Conservation (phyloP, 37 sponge, comb jelly and placozoan species). For the Ephydatia muelleri region DNA sequence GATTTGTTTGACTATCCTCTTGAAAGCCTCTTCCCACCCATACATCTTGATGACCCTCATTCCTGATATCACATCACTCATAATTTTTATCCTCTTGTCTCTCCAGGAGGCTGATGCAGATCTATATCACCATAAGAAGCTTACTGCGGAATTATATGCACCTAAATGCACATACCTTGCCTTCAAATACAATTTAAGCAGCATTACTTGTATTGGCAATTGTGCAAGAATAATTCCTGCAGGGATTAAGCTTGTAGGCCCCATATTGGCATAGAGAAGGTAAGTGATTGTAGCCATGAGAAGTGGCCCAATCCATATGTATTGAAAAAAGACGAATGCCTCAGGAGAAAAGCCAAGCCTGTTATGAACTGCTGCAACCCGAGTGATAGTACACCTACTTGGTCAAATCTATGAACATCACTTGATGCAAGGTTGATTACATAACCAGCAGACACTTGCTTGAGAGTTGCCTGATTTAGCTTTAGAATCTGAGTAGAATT, state of each 20-base stretch:
- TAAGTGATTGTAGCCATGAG: conserved; percentile 46
- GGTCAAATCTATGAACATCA: conserved; percentile 80
- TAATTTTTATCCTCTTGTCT: not conserved
- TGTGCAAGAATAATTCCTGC: conserved; percentile 23
- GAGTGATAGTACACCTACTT: conserved; percentile 19
- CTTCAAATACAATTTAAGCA: not conserved
- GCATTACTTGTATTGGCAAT: conserved; percentile 28
- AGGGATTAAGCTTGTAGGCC: conserved; percentile 22
- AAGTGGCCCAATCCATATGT: conserved; percentile 50
- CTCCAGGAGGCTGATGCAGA: too few relatives aligned
- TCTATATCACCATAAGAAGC: not conserved
- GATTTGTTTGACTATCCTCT: not conserved
- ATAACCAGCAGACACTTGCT: conserved; percentile 52
- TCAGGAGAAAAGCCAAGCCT: not conserved
- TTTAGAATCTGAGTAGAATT: conserved; percentile 33
- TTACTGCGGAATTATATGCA: not conserved
- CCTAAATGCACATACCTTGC: not conserved
- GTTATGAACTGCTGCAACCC: too few relatives aligned
- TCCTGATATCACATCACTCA: not conserved
- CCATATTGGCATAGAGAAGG: conserved; percentile 58
- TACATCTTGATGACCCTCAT: not conserved
- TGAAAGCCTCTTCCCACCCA: not conserved
- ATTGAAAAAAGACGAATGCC: conserved; percentile 56
- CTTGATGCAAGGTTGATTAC: conserved; percentile 72
- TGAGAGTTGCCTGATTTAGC: conserved; percentile 59